These are phyloP conservation scores for Gonatopus flavifemur DNA, from an alignment of 1,140 invertebrate genomes.

Conservation along the genomic window DNA sequence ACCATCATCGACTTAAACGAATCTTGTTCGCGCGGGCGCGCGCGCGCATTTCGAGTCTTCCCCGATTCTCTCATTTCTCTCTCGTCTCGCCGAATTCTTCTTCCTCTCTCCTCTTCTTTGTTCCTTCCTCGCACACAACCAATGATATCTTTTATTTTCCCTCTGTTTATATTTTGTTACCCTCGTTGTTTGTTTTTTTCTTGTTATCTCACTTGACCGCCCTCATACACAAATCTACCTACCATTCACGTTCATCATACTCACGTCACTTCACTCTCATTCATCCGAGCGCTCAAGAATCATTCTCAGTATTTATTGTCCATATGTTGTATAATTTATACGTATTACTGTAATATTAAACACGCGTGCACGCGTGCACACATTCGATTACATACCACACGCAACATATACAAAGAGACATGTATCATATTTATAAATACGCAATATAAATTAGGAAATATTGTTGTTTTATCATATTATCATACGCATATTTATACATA, in stretches of 20 bases:
- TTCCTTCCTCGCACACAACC: not conserved
- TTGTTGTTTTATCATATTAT: not conserved
- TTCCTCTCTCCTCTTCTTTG: slow-evolving; percentile 16
- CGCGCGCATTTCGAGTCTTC: not conserved
- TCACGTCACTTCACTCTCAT: not conserved
- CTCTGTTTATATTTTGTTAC: slow-evolving; percentile 1
- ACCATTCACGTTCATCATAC: not conserved
- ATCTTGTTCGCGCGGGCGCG: slow-evolving; percentile 13
- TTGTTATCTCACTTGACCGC: not conserved
- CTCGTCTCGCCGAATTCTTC: slow-evolving; percentile 3
- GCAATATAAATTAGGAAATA: slow-evolving; percentile 1
- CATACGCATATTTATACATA: no score
- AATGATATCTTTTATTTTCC: slow-evolving; percentile 21
- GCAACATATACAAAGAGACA: slow-evolving; percentile 1
- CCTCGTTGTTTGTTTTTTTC: not conserved
- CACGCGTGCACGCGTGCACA: slow-evolving; percentile 10
- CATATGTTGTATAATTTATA: no score
- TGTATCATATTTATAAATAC: slow-evolving; percentile 3
- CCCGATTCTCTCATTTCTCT: slow-evolving; percentile 12
- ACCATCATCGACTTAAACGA: slow-evolving; percentile 38
- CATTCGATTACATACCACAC: slow-evolving; percentile 1
- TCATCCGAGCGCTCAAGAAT: slow-evolving; percentile 7
- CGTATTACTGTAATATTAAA: no score
- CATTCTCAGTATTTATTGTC: slow-evolving; percentile 30
- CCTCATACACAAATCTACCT: not conserved